Conservation (phyloP, 2,888 invertebrate species). For the Lepas anatifera region DNA sequence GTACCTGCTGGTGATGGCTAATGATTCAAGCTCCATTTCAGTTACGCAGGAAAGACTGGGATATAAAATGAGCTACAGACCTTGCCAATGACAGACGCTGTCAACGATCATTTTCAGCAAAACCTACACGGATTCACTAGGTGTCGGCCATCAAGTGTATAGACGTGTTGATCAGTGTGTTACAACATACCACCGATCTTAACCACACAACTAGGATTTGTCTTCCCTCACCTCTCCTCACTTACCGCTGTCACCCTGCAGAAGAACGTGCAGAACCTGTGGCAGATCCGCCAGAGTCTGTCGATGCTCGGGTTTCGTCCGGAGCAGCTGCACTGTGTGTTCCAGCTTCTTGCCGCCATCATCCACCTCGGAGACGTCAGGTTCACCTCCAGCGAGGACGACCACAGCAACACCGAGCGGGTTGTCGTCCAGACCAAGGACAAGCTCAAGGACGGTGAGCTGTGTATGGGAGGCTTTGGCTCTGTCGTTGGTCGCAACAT, state of each 20-base stretch:
- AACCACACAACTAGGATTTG: too few relatives aligned
- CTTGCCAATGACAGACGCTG: too few relatives aligned
- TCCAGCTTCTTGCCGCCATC: conserved; percentile 58
- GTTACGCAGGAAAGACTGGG: too few relatives aligned
- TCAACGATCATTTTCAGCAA: too few relatives aligned
- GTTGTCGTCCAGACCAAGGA: conserved; percentile 53
- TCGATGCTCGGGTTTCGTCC: conserved; percentile 60
- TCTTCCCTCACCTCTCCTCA: not conserved
- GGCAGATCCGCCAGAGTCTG: conserved; percentile 51
- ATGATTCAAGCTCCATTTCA: too few relatives aligned
- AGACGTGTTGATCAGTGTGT: not conserved
- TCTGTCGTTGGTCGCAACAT: too few relatives aligned
- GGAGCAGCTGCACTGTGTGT: conserved; percentile 58
- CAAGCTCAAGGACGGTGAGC: conserved; percentile 51
- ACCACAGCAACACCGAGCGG: conserved; percentile 52
- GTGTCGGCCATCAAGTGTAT: too few relatives aligned
- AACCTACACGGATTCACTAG: too few relatives aligned
- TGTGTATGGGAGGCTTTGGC: too few relatives aligned
- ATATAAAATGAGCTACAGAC: too few relatives aligned
- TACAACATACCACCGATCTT: too few relatives aligned
- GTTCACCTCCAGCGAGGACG: conserved; percentile 55
- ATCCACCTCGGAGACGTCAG: conserved; percentile 63
- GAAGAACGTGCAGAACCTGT: conserved; percentile 54
- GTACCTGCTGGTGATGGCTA: too few relatives aligned
- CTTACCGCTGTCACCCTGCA: conserved; percentile 32